Percentiles rank a stretch among this genome's conserved stretches.
phyloP scores from a whole-genome alignment of 1,140 invertebrate species.

The Ostrea edulis region DNA sequence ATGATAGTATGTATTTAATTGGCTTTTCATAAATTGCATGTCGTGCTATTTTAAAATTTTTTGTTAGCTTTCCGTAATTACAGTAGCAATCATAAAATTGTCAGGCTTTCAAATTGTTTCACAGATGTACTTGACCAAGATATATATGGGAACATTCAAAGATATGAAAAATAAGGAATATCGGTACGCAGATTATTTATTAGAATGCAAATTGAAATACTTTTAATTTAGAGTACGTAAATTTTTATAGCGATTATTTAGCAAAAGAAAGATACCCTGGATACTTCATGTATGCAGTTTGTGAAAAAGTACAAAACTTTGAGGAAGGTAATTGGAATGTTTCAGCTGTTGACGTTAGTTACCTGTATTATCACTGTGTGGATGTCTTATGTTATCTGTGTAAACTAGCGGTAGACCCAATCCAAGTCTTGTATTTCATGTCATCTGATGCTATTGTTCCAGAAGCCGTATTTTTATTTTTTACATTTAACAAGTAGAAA shows the following conservation, averaged over 20 bases:
- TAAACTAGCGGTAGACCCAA: not conserved
- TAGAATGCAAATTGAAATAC: not conserved
- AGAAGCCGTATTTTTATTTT: not conserved
- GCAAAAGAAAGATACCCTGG: not conserved
- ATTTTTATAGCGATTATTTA: not conserved
- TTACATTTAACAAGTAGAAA: conserved; percentile 4
- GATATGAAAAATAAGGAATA: no score
- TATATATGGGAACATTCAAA: no score
- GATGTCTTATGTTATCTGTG: not conserved
- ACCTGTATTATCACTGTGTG: not conserved
- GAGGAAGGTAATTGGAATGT: not conserved
- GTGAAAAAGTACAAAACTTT: not conserved
- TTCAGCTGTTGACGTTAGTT: not conserved
- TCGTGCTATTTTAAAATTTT: no score
- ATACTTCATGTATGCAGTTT: not conserved
- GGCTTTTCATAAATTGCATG: no score
- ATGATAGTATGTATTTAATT: no score
- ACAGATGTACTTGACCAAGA: no score
- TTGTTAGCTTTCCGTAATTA: no score
- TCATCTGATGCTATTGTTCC: not conserved
- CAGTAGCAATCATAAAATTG: no score
- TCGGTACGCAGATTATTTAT: not conserved
- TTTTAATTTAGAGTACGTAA: not conserved
- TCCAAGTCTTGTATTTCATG: not conserved
- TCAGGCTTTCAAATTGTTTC: no score